Evolutionary conservation across 2,113 vertebrate species (phyloP).

Genomic region (Pao palembangensis): DNA sequence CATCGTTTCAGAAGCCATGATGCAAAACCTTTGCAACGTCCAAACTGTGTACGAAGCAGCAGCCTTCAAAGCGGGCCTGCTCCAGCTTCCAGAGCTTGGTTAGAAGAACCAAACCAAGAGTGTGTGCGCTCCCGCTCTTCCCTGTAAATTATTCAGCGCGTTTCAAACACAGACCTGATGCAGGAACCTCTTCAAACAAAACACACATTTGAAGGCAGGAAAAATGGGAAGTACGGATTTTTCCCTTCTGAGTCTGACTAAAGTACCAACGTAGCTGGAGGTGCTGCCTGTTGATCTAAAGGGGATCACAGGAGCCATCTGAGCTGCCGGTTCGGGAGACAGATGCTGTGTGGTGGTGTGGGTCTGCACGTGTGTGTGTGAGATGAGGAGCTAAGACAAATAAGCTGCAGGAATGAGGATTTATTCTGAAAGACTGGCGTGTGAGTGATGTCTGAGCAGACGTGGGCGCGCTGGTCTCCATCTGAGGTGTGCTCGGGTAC

Average conservation of each 20-base stretch:
- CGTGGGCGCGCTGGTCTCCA: too few species aligned
- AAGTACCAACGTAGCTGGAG: not conserved
- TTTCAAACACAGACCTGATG: not conserved
- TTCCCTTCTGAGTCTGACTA: not conserved
- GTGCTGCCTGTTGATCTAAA: too few species aligned
- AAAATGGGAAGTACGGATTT: not conserved
- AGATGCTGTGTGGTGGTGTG: slow-evolving; percentile 30
- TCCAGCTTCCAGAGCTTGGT: not conserved
- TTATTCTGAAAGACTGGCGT: too few species aligned
- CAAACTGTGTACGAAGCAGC: not conserved
- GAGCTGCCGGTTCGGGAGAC: slow-evolving; percentile 32
- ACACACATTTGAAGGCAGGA: not conserved
- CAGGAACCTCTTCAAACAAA: not conserved
- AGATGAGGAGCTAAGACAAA: too few species aligned
- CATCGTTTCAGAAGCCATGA: slow-evolving; percentile 16
- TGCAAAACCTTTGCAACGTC: not conserved
- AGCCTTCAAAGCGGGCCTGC: not conserved
- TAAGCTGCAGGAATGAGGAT: too few species aligned
- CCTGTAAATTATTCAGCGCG: not conserved
- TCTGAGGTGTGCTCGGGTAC: too few species aligned
- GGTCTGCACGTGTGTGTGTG: too few species aligned
- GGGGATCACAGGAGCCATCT: slow-evolving; percentile 11
- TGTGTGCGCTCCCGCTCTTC: not conserved
- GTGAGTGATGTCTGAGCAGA: too few species aligned
- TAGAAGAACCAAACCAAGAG: not conserved